These are phyloP conservation scores for Enteromius radiatus DNA, from an alignment of 2,797 vertebrate species.

Conservation along the genomic window DNA sequence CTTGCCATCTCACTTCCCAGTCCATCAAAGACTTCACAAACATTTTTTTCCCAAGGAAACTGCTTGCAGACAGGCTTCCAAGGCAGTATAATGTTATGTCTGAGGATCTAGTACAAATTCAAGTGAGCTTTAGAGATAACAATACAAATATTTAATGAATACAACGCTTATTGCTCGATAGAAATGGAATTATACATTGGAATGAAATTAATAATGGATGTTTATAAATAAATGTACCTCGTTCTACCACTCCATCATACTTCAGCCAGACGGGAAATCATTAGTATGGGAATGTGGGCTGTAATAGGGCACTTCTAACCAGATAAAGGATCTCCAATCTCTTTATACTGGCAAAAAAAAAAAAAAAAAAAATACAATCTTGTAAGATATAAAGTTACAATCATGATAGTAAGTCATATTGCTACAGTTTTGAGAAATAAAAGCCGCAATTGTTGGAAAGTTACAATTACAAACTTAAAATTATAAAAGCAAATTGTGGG, in stretches of 20 bases:
- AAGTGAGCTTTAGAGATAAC: background rate
- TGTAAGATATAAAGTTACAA: background rate
- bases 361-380: background rate
- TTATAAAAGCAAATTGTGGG: background rate
- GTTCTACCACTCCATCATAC: background rate
- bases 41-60: background rate
- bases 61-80: constrained; percentile 4
- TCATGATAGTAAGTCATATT: background rate
- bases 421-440: too few species aligned
- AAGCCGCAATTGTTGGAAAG: too few species aligned
- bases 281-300: background rate
- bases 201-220: constrained; percentile 14
- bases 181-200: constrained; percentile 6
- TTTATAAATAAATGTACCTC: constrained; percentile 25
- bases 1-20: background rate
- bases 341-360: background rate
- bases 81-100: background rate
- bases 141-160: constrained; percentile 21
- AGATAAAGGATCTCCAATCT: background rate
- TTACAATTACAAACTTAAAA: too few species aligned
- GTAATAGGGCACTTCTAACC: background rate
- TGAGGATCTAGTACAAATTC: constrained; percentile 4
- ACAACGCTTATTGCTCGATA: background rate
- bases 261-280: background rate
- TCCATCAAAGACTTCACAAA: constrained; percentile 14